phyloP scores from a whole-genome alignment of 1,140 invertebrate species.

The Drosophila pseudoobscura region DNA sequence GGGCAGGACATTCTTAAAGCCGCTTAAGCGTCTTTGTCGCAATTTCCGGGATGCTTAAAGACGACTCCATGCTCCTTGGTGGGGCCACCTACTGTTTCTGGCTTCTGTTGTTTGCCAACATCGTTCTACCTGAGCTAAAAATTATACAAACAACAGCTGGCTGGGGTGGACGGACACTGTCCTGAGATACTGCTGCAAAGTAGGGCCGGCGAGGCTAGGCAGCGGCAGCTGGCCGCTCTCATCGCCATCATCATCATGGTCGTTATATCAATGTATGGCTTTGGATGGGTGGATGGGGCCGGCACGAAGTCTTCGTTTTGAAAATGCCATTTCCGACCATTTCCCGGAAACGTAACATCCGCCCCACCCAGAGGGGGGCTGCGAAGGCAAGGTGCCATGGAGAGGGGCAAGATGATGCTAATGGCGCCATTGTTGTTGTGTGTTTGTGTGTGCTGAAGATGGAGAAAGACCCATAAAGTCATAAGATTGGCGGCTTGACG shows the following conservation, averaged over 20 bases:
- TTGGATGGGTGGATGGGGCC: constrained; percentile 9
- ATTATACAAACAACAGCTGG: constrained; percentile 66
- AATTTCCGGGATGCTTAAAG: constrained; percentile 48
- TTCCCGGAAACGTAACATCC: constrained; percentile 67
- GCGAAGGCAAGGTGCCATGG: constrained; percentile 4
- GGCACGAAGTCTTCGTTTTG: constrained; percentile 56
- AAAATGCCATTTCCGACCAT: constrained; percentile 74
- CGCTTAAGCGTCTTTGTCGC: constrained; percentile 40
- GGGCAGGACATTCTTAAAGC: constrained; percentile 42
- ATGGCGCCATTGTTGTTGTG: constrained; percentile 66
- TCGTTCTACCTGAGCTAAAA: constrained; percentile 56
- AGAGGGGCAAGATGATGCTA: constrained; percentile 52
- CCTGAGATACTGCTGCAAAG: too few relatives aligned
- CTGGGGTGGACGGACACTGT: constrained; percentile 2
- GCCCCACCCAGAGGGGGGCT: constrained; percentile 16
- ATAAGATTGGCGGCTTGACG: constrained; percentile 50
- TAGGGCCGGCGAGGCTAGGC: constrained; percentile 5
- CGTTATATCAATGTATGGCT: constrained; percentile 47
- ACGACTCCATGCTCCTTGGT: not conserved
- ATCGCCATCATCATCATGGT: constrained; percentile 44
- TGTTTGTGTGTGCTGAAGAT: constrained; percentile 11
- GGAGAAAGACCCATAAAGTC: constrained; percentile 23
- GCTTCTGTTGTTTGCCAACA: constrained; percentile 8
- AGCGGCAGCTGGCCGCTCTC: constrained; percentile 20
- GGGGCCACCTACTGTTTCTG: not conserved